These are phyloP conservation scores for Xiphorhynchus elegans DNA, from an alignment of 2,113 vertebrate species.

Conservation along the genomic window DNA sequence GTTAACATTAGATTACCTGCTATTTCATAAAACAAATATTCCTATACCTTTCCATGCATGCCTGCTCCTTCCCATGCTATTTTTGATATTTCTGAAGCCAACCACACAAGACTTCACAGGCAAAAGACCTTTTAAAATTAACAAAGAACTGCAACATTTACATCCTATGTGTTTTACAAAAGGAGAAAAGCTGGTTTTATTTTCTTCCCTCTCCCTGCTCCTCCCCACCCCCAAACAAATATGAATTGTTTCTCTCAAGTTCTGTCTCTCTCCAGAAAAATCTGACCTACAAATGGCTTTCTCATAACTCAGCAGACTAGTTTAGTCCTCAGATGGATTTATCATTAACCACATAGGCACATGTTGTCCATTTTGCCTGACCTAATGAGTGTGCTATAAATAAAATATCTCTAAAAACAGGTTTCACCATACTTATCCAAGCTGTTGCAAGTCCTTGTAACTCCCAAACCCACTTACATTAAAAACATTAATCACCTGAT, in stretches of 20 bases:
- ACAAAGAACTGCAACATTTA: not conserved
- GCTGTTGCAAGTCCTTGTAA: slow-evolving; percentile 41
- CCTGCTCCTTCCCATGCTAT: not conserved
- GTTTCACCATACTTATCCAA: slow-evolving; percentile 48
- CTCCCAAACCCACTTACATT: slow-evolving; percentile 29
- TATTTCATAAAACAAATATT: not conserved
- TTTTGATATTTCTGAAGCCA: not conserved
- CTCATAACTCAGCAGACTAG: slow-evolving; percentile 33
- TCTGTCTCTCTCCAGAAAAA: slow-evolving; percentile 11
- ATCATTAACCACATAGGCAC: slow-evolving; percentile 69
- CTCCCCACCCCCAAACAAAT: not conserved
- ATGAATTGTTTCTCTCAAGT: not conserved
- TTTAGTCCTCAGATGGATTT: slow-evolving; percentile 58
- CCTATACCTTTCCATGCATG: not conserved
- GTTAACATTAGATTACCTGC: not conserved
- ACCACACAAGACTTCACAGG: not conserved
- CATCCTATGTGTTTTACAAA: not conserved
- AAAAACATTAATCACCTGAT: slow-evolving; percentile 61
- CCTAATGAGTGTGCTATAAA: slow-evolving; percentile 62
- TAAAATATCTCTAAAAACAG: slow-evolving; percentile 47
- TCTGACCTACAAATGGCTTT: slow-evolving; percentile 46
- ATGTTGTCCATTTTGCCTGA: slow-evolving; percentile 44
- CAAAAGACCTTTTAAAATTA: slow-evolving; percentile 4
- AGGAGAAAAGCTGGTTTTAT: not conserved
- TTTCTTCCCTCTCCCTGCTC: not conserved